These are phyloP conservation scores for Agapostemon virescens DNA, from an alignment of 2,888 invertebrate species.

Conservation along the genomic window DNA sequence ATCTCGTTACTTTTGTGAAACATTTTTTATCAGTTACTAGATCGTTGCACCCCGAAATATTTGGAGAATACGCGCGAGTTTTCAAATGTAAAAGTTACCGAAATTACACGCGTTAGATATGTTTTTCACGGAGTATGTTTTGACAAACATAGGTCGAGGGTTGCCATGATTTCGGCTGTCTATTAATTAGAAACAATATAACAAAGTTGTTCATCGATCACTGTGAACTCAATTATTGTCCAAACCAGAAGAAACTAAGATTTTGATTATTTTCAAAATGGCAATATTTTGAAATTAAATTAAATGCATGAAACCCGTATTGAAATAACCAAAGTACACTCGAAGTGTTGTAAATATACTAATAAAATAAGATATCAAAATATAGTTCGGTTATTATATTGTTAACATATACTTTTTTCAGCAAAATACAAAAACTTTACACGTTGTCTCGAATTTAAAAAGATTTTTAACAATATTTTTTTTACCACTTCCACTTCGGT, in stretches of 20 bases:
- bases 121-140: not conserved
- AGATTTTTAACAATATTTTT: not conserved
- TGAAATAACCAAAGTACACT: not conserved
- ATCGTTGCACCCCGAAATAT: too few relatives aligned
- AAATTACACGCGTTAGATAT: not conserved
- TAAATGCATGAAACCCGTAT: not conserved
- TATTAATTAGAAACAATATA: too few relatives aligned
- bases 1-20: too few relatives aligned
- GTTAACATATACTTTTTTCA: not conserved
- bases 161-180: too few relatives aligned
- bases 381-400: not conserved
- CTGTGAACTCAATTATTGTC: too few relatives aligned
- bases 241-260: not conserved
- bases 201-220: too few relatives aligned
- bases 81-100: not conserved
- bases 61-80: not conserved
- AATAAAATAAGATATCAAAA: not conserved
- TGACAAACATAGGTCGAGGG: not conserved
- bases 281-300: not conserved
- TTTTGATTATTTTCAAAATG: not conserved
- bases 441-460: too few relatives aligned
- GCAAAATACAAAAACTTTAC: not conserved
- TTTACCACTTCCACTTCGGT: not conserved
- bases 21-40: too few relatives aligned
- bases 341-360: not conserved